Evolutionary conservation across 1,140 invertebrate genomes (phyloP).

Genomic region (Araneus ventricosus): DNA sequence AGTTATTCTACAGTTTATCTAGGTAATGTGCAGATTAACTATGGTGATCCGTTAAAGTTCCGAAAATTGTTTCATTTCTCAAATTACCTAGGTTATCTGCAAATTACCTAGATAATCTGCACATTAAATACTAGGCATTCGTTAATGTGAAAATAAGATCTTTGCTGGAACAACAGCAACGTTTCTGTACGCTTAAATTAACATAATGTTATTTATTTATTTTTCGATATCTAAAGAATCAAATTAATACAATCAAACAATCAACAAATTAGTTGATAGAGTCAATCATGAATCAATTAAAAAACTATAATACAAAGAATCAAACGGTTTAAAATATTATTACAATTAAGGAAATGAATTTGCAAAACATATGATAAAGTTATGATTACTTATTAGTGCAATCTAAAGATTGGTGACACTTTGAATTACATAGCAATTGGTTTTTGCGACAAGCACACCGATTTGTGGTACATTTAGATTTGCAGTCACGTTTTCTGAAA

Average conservation of each 20-base stretch:
- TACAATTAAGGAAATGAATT: background rate
- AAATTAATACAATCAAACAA: constrained; percentile 5
- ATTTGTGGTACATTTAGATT: constrained; percentile 45
- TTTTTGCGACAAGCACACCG: constrained; percentile 28
- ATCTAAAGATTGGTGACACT: constrained; percentile 43
- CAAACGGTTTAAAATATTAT: background rate
- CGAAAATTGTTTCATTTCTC: too few relatives aligned
- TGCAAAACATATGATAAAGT: background rate
- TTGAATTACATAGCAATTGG: constrained; percentile 50
- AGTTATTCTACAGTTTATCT: too few relatives aligned
- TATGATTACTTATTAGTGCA: constrained; percentile 5
- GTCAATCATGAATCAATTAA: background rate
- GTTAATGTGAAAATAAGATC: too few relatives aligned
- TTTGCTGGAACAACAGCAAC: too few relatives aligned
- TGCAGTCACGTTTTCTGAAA: constrained; percentile 61
- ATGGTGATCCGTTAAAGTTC: too few relatives aligned
- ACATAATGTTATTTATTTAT: constrained; percentile 49
- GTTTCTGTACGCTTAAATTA: background rate
- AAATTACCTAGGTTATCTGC: too few relatives aligned
- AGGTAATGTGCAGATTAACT: too few relatives aligned
- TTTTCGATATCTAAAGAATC: constrained; percentile 34
- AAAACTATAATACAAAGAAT: background rate
- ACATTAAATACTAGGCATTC: too few relatives aligned
- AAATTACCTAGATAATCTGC: too few relatives aligned
- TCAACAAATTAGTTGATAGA: constrained; percentile 40